Conservation (phyloP, 2,888 invertebrate genomes). For the Agapostemon virescens region DNA sequence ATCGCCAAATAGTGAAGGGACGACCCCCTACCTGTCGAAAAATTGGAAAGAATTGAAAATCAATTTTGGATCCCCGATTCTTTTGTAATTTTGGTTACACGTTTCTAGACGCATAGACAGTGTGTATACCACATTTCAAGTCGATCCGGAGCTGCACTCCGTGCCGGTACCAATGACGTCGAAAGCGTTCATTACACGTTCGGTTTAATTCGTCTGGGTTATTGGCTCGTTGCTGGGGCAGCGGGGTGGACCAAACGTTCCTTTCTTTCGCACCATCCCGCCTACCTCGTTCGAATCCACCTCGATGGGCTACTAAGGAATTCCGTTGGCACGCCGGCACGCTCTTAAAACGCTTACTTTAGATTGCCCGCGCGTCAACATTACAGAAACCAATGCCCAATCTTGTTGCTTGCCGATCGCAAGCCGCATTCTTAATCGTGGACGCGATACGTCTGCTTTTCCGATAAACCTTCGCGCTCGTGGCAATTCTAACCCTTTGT, state of each 20-base stretch:
- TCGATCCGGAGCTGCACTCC: neutral
- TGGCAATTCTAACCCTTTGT: too few species aligned
- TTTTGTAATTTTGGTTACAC: too few species aligned
- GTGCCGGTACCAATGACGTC: slow-evolving; percentile 20
- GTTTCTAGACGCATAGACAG: too few species aligned
- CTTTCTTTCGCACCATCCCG: slow-evolving; percentile 60
- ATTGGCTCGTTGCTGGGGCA: slow-evolving; percentile 49
- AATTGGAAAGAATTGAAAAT: too few species aligned
- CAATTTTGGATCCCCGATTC: too few species aligned
- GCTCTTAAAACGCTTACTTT: slow-evolving; percentile 58
- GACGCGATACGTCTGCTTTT: slow-evolving; percentile 14
- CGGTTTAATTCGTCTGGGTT: slow-evolving; percentile 63
- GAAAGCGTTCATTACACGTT: slow-evolving; percentile 58
- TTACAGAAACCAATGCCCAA: slow-evolving; percentile 32
- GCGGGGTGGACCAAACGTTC: slow-evolving; percentile 51
- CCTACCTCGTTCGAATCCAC: slow-evolving; percentile 54
- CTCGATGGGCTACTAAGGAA: slow-evolving; percentile 48
- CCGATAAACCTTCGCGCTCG: too few species aligned
- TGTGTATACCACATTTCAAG: too few species aligned
- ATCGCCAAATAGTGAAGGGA: too few species aligned
- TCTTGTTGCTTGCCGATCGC: slow-evolving; percentile 1
- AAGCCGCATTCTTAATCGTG: neutral
- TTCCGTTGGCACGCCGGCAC: slow-evolving; percentile 42
- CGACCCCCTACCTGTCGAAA: too few species aligned
- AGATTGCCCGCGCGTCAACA: slow-evolving; percentile 39